Percentiles rank a stretch among this genome's conserved stretches.
Conservation (phyloP, 2,113 vertebrate genomes). For the Ondatra zibethicus region DNA sequence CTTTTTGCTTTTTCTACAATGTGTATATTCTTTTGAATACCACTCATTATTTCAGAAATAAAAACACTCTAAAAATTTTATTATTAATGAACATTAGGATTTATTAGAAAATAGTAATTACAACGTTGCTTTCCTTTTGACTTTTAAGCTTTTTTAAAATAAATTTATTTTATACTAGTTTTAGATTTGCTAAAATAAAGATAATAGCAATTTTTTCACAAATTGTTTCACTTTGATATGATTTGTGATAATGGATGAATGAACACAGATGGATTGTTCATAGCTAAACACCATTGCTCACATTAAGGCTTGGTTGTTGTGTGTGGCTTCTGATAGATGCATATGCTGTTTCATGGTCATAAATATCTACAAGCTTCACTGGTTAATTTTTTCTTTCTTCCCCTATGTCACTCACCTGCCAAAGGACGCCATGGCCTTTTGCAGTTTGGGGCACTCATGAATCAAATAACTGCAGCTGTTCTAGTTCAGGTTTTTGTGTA, state of each 20-base stretch:
- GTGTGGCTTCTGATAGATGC: neutral
- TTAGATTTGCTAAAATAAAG: neutral
- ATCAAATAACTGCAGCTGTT: neutral
- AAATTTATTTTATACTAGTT: neutral
- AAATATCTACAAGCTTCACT: neutral
- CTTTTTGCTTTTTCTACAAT: conserved; percentile 5
- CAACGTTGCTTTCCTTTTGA: neutral
- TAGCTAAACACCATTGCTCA: neutral
- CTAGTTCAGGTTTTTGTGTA: neutral
- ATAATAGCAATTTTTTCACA: neutral
- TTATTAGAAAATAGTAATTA: neutral
- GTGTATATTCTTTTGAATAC: neutral
- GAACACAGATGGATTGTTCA: neutral
- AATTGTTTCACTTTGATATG: neutral
- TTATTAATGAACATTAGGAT: neutral
- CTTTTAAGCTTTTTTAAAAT: neutral
- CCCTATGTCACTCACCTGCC: neutral
- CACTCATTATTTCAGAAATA: conserved; percentile 5
- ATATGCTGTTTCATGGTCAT: neutral
- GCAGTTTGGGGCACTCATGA: neutral
- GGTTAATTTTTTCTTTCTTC: neutral
- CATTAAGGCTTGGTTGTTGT: neutral
- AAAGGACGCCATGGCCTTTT: neutral
- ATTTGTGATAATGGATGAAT: neutral
- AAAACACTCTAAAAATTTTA: neutral